Percentiles rank a stretch among this genome's conserved stretches.
phyloP scores from a whole-genome alignment of 2,888 invertebrate genomes.

The Polydrusus cervinus region DNA sequence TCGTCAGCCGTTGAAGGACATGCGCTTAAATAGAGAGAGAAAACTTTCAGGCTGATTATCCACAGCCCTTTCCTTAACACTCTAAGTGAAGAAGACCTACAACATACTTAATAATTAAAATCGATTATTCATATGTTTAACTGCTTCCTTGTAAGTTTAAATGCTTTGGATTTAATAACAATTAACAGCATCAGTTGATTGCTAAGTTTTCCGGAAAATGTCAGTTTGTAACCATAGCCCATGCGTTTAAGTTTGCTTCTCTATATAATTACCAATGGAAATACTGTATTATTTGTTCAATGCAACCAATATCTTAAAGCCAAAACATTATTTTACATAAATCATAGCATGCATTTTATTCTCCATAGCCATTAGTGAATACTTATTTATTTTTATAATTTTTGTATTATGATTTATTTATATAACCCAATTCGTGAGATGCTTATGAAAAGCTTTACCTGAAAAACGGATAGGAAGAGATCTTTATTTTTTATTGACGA shows the following conservation, averaged over 20 bases:
- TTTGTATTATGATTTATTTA: conserved; percentile 17
- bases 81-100: too few relatives aligned
- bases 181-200: too few relatives aligned
- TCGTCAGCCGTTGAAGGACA: too few relatives aligned
- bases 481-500: too few relatives aligned
- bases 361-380: background rate
- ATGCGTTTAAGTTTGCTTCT: background rate
- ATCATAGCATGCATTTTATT: conserved; percentile 1
- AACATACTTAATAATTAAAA: too few relatives aligned
- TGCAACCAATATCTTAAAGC: background rate
- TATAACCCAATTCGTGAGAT: background rate
- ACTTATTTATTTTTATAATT: conserved; percentile 19
- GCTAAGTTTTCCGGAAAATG: too few relatives aligned
- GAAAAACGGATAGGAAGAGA: background rate
- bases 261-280: background rate
- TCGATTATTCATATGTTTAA: too few relatives aligned
- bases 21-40: too few relatives aligned
- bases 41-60: too few relatives aligned
- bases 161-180: too few relatives aligned
- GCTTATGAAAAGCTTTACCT: conserved; percentile 2
- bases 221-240: background rate
- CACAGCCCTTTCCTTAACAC: too few relatives aligned
- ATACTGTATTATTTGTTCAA: conserved; percentile 3
- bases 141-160: too few relatives aligned
- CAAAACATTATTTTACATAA: background rate